A percentile compares a stretch with the other conserved stretches of the same genome.
phyloP scores from a whole-genome alignment of 2,113 vertebrate species.

The Egretta garzetta region DNA sequence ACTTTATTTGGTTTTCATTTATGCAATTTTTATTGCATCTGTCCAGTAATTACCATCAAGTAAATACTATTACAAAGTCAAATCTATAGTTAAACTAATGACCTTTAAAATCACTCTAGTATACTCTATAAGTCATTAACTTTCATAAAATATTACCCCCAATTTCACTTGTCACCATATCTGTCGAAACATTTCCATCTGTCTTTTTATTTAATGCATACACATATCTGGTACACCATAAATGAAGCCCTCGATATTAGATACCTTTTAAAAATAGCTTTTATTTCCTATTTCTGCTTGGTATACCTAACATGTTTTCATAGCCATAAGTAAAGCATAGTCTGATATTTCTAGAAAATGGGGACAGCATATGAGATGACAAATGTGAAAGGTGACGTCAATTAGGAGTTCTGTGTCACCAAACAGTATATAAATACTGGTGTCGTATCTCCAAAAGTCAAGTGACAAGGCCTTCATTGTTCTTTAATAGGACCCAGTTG shows the following conservation, averaged over 20 bases:
- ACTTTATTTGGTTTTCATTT: background rate
- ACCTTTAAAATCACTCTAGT: background rate
- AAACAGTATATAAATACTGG: conserved; percentile 55
- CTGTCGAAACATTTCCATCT: background rate
- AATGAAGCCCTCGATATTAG: background rate
- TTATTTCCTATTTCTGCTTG: background rate
- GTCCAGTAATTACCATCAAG: background rate
- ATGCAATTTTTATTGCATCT: background rate
- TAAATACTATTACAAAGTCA: background rate
- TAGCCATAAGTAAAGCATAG: background rate
- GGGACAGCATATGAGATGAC: background rate
- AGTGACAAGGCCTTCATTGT: conserved; percentile 68
- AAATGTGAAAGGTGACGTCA: background rate
- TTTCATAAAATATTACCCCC: background rate
- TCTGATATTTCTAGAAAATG: background rate
- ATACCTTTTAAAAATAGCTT: background rate
- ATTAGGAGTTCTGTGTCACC: conserved; percentile 6
- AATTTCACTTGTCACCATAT: background rate
- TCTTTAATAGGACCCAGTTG: conserved; percentile 58
- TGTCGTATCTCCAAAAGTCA: conserved; percentile 51
- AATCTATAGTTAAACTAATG: background rate
- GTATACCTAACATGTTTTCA: background rate
- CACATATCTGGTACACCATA: background rate
- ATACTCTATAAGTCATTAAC: background rate
- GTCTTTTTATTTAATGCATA: background rate